Percentiles rank a stretch among this genome's conserved stretches.
Evolutionary conservation across 2,113 vertebrate genomes (phyloP).

Genomic region (Scatophagus argus): DNA sequence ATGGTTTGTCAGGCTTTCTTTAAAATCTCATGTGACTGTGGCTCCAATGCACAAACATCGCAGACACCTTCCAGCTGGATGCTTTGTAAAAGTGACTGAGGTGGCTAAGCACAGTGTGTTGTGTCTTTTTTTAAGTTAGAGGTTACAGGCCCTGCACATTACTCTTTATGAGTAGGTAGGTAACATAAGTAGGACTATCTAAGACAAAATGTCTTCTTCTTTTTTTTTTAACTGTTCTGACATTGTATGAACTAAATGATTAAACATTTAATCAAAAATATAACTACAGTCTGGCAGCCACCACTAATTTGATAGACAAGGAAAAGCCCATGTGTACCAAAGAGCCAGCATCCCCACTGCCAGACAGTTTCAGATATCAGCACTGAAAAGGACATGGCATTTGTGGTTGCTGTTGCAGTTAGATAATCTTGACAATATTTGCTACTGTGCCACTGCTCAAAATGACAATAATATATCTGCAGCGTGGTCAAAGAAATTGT

Average conservation of each 20-base stretch:
- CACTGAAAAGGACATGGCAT: not conserved
- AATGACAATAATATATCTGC: not conserved
- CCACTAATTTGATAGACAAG: too few relatives aligned
- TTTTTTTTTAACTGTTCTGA: not conserved
- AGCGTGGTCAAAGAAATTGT: not conserved
- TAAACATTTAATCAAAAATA: not conserved
- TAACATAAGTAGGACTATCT: not conserved
- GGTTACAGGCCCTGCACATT: too few relatives aligned
- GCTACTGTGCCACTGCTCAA: not conserved
- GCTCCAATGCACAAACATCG: too few relatives aligned
- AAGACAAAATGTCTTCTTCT: not conserved
- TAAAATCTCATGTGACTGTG: too few relatives aligned
- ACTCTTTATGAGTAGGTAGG: too few relatives aligned
- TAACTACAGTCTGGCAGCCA: not conserved
- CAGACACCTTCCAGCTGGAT: too few relatives aligned
- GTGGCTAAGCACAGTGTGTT: too few relatives aligned
- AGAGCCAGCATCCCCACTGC: not conserved
- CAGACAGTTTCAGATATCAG: not conserved
- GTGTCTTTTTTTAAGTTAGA: too few relatives aligned
- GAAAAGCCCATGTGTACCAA: not conserved
- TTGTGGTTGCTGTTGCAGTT: not conserved
- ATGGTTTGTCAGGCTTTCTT: too few relatives aligned
- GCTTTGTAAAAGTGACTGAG: too few relatives aligned
- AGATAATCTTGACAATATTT: not conserved
- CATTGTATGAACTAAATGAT: not conserved